Conservation (phyloP, 1,140 invertebrate genomes). For the Tetragnatha versicolor region DNA sequence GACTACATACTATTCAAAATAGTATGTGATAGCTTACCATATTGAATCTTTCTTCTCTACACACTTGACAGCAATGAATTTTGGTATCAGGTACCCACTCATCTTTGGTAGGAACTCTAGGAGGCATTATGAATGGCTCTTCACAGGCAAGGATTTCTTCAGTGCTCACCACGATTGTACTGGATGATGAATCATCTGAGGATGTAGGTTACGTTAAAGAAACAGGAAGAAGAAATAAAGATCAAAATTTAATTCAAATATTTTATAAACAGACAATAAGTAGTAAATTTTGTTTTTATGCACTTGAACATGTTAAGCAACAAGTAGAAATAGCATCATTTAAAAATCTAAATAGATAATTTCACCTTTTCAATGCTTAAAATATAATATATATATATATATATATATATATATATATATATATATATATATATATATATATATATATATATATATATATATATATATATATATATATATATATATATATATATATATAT, state of each 20-base stretch:
- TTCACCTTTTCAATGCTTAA: too few species aligned
- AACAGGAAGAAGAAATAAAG: too few species aligned
- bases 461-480: too few species aligned
- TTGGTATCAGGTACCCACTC: constrained; percentile 66
- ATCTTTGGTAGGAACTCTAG: constrained; percentile 64
- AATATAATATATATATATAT: neutral
- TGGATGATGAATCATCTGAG: constrained; percentile 42
- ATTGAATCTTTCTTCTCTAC: constrained; percentile 65
- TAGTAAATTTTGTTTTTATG: neutral
- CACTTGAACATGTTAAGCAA: neutral
- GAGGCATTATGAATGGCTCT: constrained; percentile 64
- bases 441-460: neutral
- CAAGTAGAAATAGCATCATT: neutral
- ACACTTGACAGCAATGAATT: constrained; percentile 66
- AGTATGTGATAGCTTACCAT: constrained; percentile 62
- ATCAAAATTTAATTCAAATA: neutral
- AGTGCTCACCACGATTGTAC: constrained; percentile 29
- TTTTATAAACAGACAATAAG: neutral
- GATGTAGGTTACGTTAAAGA: too few species aligned
- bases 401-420: neutral
- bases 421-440: neutral
- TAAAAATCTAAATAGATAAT: neutral
- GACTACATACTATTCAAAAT: neutral
- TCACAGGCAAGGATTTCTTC: constrained; percentile 35
- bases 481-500: too few species aligned